Conservation (phyloP, 2,888 invertebrate genomes). For the Hylaea fasciaria region DNA sequence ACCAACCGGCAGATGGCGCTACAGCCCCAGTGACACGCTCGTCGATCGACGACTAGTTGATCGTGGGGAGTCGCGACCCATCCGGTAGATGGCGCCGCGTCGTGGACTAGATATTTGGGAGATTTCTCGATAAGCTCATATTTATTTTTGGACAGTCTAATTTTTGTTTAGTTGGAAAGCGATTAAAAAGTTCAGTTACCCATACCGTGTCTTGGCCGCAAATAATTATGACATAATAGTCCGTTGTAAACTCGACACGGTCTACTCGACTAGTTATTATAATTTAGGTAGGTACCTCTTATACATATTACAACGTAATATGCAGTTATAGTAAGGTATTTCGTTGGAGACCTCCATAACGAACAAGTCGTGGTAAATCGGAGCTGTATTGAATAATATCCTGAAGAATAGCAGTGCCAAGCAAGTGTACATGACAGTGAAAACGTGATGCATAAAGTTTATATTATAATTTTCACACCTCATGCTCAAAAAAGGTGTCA, state of each 20-base stretch:
- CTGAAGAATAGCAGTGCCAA: too few relatives aligned
- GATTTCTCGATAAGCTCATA: slow-evolving; percentile 57
- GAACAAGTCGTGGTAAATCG: too few relatives aligned
- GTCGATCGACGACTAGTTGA: slow-evolving; percentile 3
- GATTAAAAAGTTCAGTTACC: slow-evolving; percentile 25
- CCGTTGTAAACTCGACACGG: not conserved
- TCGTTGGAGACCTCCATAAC: too few relatives aligned
- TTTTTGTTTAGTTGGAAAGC: slow-evolving; percentile 40
- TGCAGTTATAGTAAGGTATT: too few relatives aligned
- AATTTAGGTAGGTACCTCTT: too few relatives aligned
- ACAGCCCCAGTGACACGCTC: not conserved
- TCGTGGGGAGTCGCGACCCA: not conserved
- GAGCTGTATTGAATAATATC: too few relatives aligned
- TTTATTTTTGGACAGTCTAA: slow-evolving; percentile 71
- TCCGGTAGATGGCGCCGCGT: slow-evolving; percentile 61
- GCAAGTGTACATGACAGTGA: too few relatives aligned
- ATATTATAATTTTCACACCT: too few relatives aligned
- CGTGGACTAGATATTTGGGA: slow-evolving; percentile 21
- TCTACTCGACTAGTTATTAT: not conserved
- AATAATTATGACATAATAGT: slow-evolving; percentile 10
- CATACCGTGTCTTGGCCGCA: slow-evolving; percentile 1
- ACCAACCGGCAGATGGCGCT: slow-evolving; percentile 30
- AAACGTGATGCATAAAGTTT: too few relatives aligned
- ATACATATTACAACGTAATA: too few relatives aligned
- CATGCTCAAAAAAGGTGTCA: too few relatives aligned